Evolutionary conservation across 2,113 vertebrate genomes (phyloP), one percentile per base, ranked within the genome.

Genomic region (Natator depressus): DNA sequence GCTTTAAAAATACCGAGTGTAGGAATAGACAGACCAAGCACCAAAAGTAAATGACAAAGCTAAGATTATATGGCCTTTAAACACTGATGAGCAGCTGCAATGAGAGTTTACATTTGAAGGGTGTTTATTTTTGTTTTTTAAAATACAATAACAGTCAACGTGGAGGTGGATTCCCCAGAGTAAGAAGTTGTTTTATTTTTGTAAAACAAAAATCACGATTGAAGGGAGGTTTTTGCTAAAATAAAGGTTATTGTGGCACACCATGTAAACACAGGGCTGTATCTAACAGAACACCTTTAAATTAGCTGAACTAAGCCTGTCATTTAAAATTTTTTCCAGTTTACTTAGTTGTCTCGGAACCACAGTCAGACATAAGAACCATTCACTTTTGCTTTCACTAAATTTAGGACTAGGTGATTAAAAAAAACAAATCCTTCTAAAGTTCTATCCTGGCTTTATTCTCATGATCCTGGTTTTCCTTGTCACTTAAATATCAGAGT

Each of bases 201-300:
- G 79, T 38, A 87, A 85, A 46, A n/a, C 14, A 42, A 25, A 24
- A 35, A 75, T 27, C 24, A 1, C 31, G 80, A 85, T 55, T 94
- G 94, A 75, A 85, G 89, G 49, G 35, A 55, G 2, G 50, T 27
- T 78, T n/a, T n/a, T 90, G 47, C 76, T 94, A 91, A 81, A 92
- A 5, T 2, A 85, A 75, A 50, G 46, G 5, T 90, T 19, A 42
- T 69, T n/a, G 46, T 62, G 51, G 9, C 91, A 53, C 6, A 80
- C 46, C 49, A 95, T 82, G 85, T 17, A 84, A 86, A 90, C 20
- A 59, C 0, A 89, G 38, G 16, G 59, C 46, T 72, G 8, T 80
- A 42, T 29, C 38, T 35, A 82, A 10, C 10, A 50, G 46, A 53
- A 76, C 90, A 87, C 14, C 29, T 82, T 88, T 59, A 54, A 78